phyloP scores from a whole-genome alignment of 2,888 invertebrate genomes.

The Epiblema foenella region DNA sequence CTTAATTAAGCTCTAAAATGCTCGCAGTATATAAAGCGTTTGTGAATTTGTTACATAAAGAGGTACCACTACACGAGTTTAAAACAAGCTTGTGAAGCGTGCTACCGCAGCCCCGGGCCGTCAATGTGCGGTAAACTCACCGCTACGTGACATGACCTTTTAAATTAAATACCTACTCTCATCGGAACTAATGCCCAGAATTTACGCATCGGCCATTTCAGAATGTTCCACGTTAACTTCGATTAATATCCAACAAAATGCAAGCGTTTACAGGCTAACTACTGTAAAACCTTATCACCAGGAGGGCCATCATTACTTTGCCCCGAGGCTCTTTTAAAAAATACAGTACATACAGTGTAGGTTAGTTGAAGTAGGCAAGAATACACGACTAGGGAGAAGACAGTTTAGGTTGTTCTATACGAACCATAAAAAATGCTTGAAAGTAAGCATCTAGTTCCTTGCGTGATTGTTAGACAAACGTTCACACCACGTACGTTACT shows the following conservation, averaged over 20 bases:
- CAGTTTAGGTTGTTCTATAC: background rate
- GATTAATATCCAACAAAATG: conserved; percentile 1
- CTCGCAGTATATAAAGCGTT: conserved; percentile 8
- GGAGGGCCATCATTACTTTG: no score
- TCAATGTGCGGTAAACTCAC: conserved; percentile 16
- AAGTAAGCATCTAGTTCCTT: background rate
- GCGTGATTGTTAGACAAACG: background rate
- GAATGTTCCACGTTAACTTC: background rate
- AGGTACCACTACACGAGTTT: conserved; percentile 4
- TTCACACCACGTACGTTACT: no score
- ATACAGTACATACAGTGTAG: no score
- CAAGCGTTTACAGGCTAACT: no score
- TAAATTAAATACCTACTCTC: conserved; percentile 27
- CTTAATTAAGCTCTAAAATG: conserved; percentile 27
- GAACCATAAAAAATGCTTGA: background rate
- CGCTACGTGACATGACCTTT: conserved; percentile 28
- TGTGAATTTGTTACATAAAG: conserved; percentile 27
- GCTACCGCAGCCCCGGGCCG: conserved; percentile 26
- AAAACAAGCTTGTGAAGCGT: conserved; percentile 34
- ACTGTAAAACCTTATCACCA: no score
- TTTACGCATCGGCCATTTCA: conserved; percentile 2
- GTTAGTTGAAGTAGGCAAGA: no score
- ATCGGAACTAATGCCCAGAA: background rate
- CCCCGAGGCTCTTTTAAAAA: no score
- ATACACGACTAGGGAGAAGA: background rate